Evolutionary conservation across 2,797 vertebrate species (phyloP), one percentile per base, ranked within the genome.

Genomic region (Xiphophorus birchmanni): DNA sequence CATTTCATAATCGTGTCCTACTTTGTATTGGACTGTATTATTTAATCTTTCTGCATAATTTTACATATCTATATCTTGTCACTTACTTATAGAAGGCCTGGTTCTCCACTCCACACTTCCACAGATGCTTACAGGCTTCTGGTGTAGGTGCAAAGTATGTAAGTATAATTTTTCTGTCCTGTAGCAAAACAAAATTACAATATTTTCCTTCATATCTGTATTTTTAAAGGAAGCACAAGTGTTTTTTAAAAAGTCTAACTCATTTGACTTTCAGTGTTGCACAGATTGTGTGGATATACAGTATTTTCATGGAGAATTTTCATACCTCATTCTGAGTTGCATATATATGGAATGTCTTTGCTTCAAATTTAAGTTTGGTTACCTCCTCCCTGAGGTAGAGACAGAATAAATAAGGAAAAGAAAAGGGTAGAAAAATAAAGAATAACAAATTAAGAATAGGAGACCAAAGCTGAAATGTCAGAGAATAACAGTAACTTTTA

Each of bases 81-180:
- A 96, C 97, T 97, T 85, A 99, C 98, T 99, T 99, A 95, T 96
- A 99, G 92, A 99, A 99, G 50, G 98, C 97, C 92, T 99, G 98
- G 84, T 99, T 98, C 91, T 99, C 98, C 0, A 99, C 98, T 1
- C 98, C 98, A 47, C 98, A 99, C 93, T 99, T 99, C 98, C 98
- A 99, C 88, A 99, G 96, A 89, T 99, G 98, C 79, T 99, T 99
- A 94, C 98, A 99, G 93, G 98, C 98, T 94, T 99, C 98, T 74
- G 98, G 97, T 21, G 98, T 99, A 0, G 97, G 98, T 91, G 98
- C 98, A 92, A 99, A 97, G 88, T 98, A 99, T 0, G 98, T 99
- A 77, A 99, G 95, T 85, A 99, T 97, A 73, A 99, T 98, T 93
- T 99, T 99, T 93, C 96, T 99, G 87, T 99, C 98, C 98, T 99